Conservation (phyloP, 2,113 vertebrate genomes). For the Setophaga coronata region DNA sequence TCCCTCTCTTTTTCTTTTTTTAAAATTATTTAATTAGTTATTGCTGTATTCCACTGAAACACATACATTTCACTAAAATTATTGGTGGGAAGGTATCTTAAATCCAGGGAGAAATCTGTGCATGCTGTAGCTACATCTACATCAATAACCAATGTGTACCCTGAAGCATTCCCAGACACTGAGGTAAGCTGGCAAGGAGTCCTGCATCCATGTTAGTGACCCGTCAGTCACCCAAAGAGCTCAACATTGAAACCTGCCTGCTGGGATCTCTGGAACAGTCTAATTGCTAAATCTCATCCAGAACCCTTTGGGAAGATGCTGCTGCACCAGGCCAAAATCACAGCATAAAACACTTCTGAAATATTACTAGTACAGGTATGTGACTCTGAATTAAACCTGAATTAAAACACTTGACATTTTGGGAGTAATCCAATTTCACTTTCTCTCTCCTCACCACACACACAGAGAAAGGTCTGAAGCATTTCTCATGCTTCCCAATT, state of each 20-base stretch:
- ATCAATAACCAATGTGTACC: neutral
- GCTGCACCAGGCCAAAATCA: neutral
- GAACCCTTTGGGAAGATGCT: neutral
- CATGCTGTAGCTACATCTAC: neutral
- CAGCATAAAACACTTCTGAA: neutral
- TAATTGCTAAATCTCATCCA: neutral
- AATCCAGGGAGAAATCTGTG: neutral
- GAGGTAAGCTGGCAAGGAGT: neutral
- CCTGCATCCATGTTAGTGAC: neutral
- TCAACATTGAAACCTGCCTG: neutral
- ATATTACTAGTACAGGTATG: neutral
- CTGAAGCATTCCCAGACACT: constrained; percentile 17
- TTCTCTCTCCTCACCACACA: neutral
- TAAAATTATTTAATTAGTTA: neutral
- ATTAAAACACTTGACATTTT: neutral
- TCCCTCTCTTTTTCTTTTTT: neutral
- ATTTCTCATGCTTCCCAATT: neutral
- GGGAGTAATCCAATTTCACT: neutral
- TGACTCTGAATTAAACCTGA: neutral
- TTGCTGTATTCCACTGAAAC: neutral
- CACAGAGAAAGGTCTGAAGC: neutral
- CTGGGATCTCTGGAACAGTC: neutral
- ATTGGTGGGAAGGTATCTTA: neutral
- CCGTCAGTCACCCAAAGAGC: neutral
- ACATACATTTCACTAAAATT: neutral